phyloP scores from a whole-genome alignment of 2,888 invertebrate species.

The Altica lythri region DNA sequence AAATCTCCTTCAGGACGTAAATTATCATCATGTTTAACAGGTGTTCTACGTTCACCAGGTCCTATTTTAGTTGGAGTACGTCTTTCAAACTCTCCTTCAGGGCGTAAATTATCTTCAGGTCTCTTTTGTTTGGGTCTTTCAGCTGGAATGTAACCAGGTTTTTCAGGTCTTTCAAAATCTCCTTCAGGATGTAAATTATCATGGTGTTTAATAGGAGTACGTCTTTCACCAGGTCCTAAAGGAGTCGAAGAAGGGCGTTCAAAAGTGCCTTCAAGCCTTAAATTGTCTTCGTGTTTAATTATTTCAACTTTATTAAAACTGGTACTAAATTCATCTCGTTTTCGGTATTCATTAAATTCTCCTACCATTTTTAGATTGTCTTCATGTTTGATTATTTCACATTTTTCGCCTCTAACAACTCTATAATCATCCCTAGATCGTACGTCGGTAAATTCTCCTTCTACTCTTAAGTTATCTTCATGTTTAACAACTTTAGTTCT shows the following conservation, averaged over 20 bases:
- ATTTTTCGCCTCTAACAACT: constrained; percentile 65
- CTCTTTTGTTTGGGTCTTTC: constrained; percentile 57
- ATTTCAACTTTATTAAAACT: constrained; percentile 65
- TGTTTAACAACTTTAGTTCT: constrained; percentile 64
- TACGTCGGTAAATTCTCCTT: constrained; percentile 49
- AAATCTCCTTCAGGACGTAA: constrained; percentile 58
- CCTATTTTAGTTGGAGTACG: constrained; percentile 52
- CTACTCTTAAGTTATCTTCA: constrained; percentile 69
- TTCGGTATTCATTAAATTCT: constrained; percentile 59
- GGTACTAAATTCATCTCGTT: constrained; percentile 64
- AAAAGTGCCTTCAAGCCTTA: constrained; percentile 65
- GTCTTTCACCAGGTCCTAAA: constrained; percentile 60
- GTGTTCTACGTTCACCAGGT: constrained; percentile 50
- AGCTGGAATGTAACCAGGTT: constrained; percentile 50
- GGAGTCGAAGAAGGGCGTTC: constrained; percentile 55
- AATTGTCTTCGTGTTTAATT: constrained; percentile 61
- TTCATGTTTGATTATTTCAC: constrained; percentile 65
- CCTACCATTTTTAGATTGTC: constrained; percentile 75
- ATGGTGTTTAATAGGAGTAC: constrained; percentile 56
- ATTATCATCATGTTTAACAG: constrained; percentile 51
- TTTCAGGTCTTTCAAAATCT: constrained; percentile 60
- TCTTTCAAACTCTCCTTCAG: constrained; percentile 55
- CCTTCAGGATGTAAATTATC: constrained; percentile 61
- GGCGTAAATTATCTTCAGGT: constrained; percentile 64
- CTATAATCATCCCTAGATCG: constrained; percentile 61